Base-by-base conservation (phyloP, 1,140 invertebrate genomes). In the Drosophila lini region DNA sequence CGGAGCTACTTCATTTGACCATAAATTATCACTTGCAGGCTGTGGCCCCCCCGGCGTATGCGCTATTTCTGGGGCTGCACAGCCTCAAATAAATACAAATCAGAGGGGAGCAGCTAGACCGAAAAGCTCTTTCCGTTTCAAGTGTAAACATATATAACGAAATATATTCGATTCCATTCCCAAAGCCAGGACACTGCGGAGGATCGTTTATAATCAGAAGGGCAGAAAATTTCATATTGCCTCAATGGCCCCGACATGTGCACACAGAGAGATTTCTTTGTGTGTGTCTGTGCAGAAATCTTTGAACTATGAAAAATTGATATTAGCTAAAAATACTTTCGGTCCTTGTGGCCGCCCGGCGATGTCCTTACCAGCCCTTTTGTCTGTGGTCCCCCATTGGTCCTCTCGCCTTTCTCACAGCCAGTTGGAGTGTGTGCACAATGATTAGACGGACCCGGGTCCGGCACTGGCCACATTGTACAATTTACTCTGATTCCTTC, bases 281-380 rank as follows among this genome's bases (percentile, higher is more conserved):
- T 55, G 48, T 69, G 42, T 53, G 45, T 65, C 40, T 68, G 74
- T 58, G 62, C 75, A 55, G 81, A 90, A 89, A 90, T 89, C 84
- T 89, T 89, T 89, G 84, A 89, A 90, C 84, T 89, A 89, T 89
- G 84, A 89, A 89, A 89, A 89, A 89, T 89, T 89, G 84, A 89
- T 89, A 89, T 89, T 89, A 90, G 84, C 84, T 89, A 81, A 89
- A 89, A 90, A 89, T 89, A 90, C 84, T 90, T 89, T 89, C 58
- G 76, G 85, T 90, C 81, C 85, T 90, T 90, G 64, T 67, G 68
- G 50, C 48, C 42, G 60, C 63, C 45, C 9, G 31, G 53, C 80
- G 47, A 82, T 80, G 76, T 74, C 56, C 63, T 65, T 56, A 45
- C 61, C 36, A 53, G 34, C 44, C 60, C 62, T 81, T 85, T 83